Base-by-base conservation (phyloP, 2,888 invertebrate genomes). In the Heliconius hortense region DNA sequence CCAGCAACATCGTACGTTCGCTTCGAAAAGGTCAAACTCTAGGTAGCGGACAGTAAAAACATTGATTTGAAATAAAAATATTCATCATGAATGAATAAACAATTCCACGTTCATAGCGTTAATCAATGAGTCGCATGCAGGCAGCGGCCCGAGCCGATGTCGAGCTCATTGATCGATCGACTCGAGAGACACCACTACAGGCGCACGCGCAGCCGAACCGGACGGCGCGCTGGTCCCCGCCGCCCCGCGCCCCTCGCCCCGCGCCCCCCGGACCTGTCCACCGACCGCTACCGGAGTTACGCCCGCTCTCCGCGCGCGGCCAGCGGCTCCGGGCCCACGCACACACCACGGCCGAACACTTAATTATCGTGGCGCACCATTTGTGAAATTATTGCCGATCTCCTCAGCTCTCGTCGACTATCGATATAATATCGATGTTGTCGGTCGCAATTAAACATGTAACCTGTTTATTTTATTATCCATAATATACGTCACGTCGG, bases 91-190 rank as follows among this genome's bases (percentile, higher is more conserved):
- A 94, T 93, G 94, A 93, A 93, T 92, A 91, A 92, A 91, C 92
- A 93, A 93, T 92, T 93, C 90, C 89, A 91, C 92, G 93, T 91
- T 91, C 92, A 92, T 93, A 92, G 90, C 91, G 91, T 93, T 92
- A 93, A 94, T 94, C 93, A 94, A 94, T 94, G 93, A 93, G 90
- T 93, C 90, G 92, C 92, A 93, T 92, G 93, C 92, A 92, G 89
- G 90, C 91, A 89, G 89, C 87, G 89, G 90, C 86, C 86, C 83
- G 89, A 88, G 86, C 85, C 87, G 90, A 90, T 90, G 91, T 91
- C 89, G 91, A 89, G 91, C 93, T 92, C 94, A 94, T 94, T 94
- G 94, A 93, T 93, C 92, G 94, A 93, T 93, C 91, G 92, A 85
- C 88, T 89, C 89, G 88, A 89, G 90, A 88, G 87, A 84, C 86